phyloP scores from a whole-genome alignment of 2,797 vertebrate species.

The Pangasius mekongensis region DNA sequence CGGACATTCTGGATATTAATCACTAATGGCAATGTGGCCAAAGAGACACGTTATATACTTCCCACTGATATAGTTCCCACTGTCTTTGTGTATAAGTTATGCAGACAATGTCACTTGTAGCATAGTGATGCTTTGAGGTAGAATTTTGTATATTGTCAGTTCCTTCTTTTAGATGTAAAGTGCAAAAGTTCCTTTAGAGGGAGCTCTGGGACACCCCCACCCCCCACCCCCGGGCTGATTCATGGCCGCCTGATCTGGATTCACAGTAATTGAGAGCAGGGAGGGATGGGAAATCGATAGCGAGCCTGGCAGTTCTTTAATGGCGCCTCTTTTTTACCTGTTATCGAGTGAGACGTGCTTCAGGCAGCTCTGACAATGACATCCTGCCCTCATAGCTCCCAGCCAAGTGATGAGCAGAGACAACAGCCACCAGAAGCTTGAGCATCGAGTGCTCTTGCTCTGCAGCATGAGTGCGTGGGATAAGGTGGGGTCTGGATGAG shows the following conservation, averaged over 20 bases:
- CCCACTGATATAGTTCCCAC: conserved; percentile 11
- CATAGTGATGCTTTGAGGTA: not conserved
- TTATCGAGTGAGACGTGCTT: conserved; percentile 59
- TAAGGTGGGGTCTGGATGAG: conserved; percentile 50
- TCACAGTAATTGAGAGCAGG: conserved; percentile 60
- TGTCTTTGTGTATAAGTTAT: not conserved
- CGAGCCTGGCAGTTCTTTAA: conserved; percentile 61
- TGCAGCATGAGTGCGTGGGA: conserved; percentile 23
- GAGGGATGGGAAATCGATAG: conserved; percentile 61
- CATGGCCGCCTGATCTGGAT: conserved; percentile 54
- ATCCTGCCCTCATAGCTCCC: conserved; percentile 54
- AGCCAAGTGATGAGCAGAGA: conserved; percentile 51
- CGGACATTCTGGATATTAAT: conserved; percentile 39
- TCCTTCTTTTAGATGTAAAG: conserved; percentile 24
- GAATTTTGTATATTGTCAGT: not conserved
- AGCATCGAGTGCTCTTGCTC: conserved; percentile 26
- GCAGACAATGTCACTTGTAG: not conserved
- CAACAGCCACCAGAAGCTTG: conserved; percentile 36
- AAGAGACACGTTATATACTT: conserved; percentile 16
- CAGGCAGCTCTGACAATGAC: conserved; percentile 57
- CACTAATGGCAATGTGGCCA: conserved; percentile 28
- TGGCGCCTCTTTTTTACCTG: conserved; percentile 59
- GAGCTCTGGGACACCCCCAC: not conserved
- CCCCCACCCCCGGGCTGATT: conserved; percentile 54
- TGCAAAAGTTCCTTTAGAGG: conserved; percentile 44